These are phyloP conservation scores for Saxidomus purpurata DNA, from an alignment of 1,140 invertebrate genomes.

Conservation along the genomic window DNA sequence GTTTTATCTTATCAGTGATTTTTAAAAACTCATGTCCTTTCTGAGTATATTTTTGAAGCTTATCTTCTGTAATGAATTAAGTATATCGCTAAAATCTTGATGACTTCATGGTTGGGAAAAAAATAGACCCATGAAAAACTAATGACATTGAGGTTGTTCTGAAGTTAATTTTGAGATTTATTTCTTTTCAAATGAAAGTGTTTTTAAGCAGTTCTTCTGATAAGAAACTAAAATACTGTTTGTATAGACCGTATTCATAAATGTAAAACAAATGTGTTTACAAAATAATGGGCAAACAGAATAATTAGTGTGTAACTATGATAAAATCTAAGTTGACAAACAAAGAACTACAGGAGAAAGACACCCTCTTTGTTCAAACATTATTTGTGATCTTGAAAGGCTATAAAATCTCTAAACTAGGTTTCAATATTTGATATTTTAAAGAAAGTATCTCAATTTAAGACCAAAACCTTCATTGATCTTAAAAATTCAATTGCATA, in stretches of 20 bases:
- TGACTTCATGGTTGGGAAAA: not conserved
- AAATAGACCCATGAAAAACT: slow-evolving; percentile 27
- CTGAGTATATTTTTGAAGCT: not conserved
- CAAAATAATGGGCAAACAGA: slow-evolving; percentile 37
- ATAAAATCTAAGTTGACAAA: slow-evolving; percentile 13
- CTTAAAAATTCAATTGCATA: too few species aligned
- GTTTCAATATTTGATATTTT: too few species aligned
- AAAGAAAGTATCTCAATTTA: too few species aligned
- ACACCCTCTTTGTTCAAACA: slow-evolving; percentile 10
- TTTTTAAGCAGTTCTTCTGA: slow-evolving; percentile 22
- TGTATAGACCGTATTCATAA: slow-evolving; percentile 32
- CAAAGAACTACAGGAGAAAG: slow-evolving; percentile 10
- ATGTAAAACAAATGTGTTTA: slow-evolving; percentile 50
- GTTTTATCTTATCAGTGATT: slow-evolving; percentile 26
- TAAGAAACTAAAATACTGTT: slow-evolving; percentile 28
- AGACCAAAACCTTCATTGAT: too few species aligned
- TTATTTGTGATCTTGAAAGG: not conserved
- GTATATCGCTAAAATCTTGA: slow-evolving; percentile 25
- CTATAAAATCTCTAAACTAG: not conserved
- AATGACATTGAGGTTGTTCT: slow-evolving; percentile 5
- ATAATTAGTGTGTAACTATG: slow-evolving; percentile 19
- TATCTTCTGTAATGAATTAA: slow-evolving; percentile 4
- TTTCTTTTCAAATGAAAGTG: slow-evolving; percentile 45
- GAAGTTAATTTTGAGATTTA: not conserved
- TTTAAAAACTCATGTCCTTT: slow-evolving; percentile 15